Evolutionary conservation across 2,797 vertebrate species (phyloP), one percentile per base, ranked within the genome.

Genomic region (Antrozous pallidus): DNA sequence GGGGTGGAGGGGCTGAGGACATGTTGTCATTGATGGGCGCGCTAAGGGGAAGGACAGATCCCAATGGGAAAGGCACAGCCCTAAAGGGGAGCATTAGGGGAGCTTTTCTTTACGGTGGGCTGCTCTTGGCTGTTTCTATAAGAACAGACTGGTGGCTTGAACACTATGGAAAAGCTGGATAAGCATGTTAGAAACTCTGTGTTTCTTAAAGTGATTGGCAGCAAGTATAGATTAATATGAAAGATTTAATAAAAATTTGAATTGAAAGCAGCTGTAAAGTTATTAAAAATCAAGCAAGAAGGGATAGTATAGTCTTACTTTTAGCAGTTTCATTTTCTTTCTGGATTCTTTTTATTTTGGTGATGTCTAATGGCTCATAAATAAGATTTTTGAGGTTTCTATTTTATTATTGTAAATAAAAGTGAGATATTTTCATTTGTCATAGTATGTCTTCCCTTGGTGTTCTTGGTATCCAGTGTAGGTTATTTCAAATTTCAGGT

Each of bases 181-280:
- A 93, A 92, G 31, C 65, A 94, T 78, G 61, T 95, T 93, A 67
- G 84, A 79, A 90, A 79, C 14, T 28, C 13, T 26, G n/a, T 79
- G 40, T 89, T 93, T 93, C 75, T 94, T 91, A 78, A 94, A 86
- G 54, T 92, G 78, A 96, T 92, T 93, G 95, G 80, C 95, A 96
- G 63, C 74, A 74, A 95, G 73, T 93, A 40, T 93, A 84, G 45
- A 95, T 96, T 91, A 93, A 82, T 95, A 85, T 85, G 71, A 92
- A 94, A 87, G 33, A 90, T 78, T 95, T 90, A 85, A 90, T 96
- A 93, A 93, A 96, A 85, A 47, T 42, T 47, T 90, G 86, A 97
- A 97, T 96, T 90, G 91, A 96, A 97, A 95, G 78, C 96, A 97
- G 87, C 87, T 97, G 94, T 74, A 90, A 96, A 88, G 63, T 97